Percentiles rank a stretch among this genome's conserved stretches.
phyloP scores from a whole-genome alignment of 2,797 vertebrate genomes.

The Acanthurus lineatus region DNA sequence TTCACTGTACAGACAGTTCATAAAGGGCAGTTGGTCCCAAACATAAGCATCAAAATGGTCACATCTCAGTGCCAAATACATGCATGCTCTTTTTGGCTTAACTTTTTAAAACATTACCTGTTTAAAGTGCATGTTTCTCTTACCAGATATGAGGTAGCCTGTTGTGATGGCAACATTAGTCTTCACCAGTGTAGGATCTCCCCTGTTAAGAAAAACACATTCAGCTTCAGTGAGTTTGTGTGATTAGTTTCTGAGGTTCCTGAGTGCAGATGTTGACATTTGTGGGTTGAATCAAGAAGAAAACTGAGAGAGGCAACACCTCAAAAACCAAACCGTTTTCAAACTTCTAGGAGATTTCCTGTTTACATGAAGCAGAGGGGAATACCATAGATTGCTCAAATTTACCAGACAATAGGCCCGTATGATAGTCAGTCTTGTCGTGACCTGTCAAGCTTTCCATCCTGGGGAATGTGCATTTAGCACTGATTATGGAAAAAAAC shows the following conservation, averaged over 20 bases:
- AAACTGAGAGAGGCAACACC: not conserved
- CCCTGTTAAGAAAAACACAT: constrained; percentile 84
- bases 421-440: too few relatives aligned
- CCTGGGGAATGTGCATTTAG: too few relatives aligned
- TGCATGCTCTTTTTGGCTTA: not conserved
- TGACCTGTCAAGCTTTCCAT: too few relatives aligned
- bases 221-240: constrained; percentile 13
- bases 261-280: too few relatives aligned
- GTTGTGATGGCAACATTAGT: constrained; percentile 95
- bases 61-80: not conserved
- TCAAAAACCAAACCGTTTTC: not conserved
- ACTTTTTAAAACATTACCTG: not conserved
- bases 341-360: not conserved
- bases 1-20: not conserved
- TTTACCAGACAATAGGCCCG: not conserved
- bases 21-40: not conserved
- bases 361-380: not conserved
- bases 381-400: not conserved
- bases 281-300: not conserved
- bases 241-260: not conserved
- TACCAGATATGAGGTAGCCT: constrained; percentile 99
- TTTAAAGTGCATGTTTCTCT: constrained; percentile 56
- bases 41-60: not conserved
- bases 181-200: constrained; percentile 92
- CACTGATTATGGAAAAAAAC: too few relatives aligned